These are phyloP conservation scores for Macrotrachela quadricornifera DNA, from an alignment of 1,140 invertebrate genomes.

Conservation along the genomic window DNA sequence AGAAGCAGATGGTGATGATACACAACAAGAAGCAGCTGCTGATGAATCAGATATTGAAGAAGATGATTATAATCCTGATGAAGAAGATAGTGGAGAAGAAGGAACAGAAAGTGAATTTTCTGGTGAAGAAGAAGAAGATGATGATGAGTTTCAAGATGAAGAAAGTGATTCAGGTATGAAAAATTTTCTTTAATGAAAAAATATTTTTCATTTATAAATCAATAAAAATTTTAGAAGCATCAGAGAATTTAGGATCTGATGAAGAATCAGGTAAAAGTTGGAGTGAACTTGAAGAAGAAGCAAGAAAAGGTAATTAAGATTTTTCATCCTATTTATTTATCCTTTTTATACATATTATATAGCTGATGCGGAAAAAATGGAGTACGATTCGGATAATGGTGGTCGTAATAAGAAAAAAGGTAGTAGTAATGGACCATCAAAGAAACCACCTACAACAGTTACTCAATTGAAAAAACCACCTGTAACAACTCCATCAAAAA, in stretches of 20 bases:
- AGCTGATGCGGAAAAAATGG: no score
- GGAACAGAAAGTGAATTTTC: neutral
- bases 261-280: neutral
- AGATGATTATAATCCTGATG: conserved; percentile 13
- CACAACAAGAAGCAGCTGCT: neutral
- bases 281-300: neutral
- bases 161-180: neutral
- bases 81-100: conserved; percentile 24
- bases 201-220: neutral
- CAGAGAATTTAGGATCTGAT: conserved; percentile 33
- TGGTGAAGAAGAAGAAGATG: neutral
- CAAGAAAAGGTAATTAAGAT: neutral
- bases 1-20: neutral
- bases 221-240: no score
- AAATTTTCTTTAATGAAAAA: neutral
- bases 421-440: no score
- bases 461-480: no score
- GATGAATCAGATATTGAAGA: conserved; percentile 41
- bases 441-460: no score
- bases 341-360: no score
- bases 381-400: no score
- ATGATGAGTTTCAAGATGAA: no score
- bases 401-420: no score
- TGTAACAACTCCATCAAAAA: no score
- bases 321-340: no score